A percentile compares a stretch with the other conserved stretches of the same genome.
Conservation (phyloP, 2,797 vertebrate genomes). For the Sebastes diaconus region DNA sequence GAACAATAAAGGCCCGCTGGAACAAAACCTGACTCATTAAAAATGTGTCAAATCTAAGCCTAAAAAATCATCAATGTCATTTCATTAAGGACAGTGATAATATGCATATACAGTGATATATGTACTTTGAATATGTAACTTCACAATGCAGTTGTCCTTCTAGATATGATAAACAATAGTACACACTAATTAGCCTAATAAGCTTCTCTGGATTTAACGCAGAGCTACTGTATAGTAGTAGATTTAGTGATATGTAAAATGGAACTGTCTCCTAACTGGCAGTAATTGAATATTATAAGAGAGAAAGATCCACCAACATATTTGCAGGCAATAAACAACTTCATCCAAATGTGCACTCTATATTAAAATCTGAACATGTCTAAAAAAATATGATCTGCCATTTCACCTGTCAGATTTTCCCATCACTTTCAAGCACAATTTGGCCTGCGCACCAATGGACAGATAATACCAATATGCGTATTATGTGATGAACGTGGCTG, state of each 20-base stretch:
- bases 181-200: background rate
- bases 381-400: background rate
- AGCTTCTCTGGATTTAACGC: background rate
- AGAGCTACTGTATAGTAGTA: background rate
- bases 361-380: background rate
- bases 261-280: background rate
- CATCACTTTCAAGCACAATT: slow-evolving; percentile 1
- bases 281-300: background rate
- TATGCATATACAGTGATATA: background rate
- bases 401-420: background rate
- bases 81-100: background rate
- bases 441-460: slow-evolving; percentile 2
- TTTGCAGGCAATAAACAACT: background rate
- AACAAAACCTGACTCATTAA: background rate
- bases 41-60: background rate
- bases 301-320: background rate
- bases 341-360: background rate
- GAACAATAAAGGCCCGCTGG: background rate
- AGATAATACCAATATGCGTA: slow-evolving; percentile 41
- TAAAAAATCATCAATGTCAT: background rate
- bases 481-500: slow-evolving; percentile 32
- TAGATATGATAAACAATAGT: background rate
- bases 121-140: background rate
- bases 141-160: background rate
- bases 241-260: background rate